Conservation (phyloP, 2,888 invertebrate genomes). For the Drosophila meridionalis region DNA sequence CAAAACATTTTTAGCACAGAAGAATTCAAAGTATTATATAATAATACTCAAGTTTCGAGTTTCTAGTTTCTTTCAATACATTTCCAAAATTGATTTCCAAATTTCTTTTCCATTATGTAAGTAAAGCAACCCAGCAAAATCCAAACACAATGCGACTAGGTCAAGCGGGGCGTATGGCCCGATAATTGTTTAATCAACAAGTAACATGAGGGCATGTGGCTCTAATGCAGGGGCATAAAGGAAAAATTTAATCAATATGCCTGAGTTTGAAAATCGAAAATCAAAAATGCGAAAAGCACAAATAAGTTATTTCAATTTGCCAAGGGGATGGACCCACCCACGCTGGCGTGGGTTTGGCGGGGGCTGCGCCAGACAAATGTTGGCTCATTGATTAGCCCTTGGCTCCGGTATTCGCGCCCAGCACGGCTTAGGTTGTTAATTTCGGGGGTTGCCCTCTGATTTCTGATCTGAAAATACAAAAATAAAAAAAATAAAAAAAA, state of each 20-base stretch:
- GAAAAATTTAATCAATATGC: conserved; percentile 1
- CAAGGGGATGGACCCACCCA: conserved; percentile 7
- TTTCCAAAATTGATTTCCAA: neutral
- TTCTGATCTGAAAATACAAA: neutral
- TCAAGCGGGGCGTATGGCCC: conserved; percentile 2
- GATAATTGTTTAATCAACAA: conserved; percentile 8
- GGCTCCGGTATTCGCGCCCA: neutral
- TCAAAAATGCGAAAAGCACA: conserved; percentile 20
- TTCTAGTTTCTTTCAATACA: neutral
- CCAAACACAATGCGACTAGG: neutral
- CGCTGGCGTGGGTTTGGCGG: neutral
- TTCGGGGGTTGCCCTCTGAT: conserved; percentile 47
- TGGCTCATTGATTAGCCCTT: conserved; percentile 60
- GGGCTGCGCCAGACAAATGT: conserved; percentile 45
- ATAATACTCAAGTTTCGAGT: no score
- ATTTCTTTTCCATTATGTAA: neutral
- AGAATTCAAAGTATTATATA: no score
- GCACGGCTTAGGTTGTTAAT: conserved; percentile 17
- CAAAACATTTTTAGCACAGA: no score
- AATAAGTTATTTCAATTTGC: conserved; percentile 21
- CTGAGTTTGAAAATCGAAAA: conserved; percentile 40
- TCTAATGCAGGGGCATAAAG: neutral
- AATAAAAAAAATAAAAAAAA: neutral
- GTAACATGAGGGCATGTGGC: conserved; percentile 3
- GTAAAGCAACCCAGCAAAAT: neutral